These are phyloP conservation scores for Gorsachius goisagi DNA, from an alignment of 2,113 vertebrate genomes.

Conservation along the genomic window DNA sequence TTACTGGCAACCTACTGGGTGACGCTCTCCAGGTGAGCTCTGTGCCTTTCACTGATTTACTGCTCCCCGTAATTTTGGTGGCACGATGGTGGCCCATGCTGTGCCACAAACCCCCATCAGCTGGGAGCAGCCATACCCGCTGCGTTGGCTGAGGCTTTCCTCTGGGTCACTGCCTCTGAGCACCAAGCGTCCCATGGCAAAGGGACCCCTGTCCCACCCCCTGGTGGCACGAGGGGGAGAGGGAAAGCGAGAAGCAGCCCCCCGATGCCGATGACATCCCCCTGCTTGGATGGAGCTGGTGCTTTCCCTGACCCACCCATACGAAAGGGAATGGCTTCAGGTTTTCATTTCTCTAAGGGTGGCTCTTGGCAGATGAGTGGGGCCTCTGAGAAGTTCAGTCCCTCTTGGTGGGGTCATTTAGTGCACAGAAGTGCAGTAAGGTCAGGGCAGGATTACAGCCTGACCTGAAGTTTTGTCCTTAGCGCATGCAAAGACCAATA, in stretches of 20 bases:
- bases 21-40: background rate
- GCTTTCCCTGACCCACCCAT: background rate
- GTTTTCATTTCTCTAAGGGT: background rate
- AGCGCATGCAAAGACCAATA: background rate
- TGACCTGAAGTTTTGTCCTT: background rate
- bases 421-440: background rate
- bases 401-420: background rate
- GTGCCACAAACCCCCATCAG: accelerated
- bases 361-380: background rate
- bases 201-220: background rate
- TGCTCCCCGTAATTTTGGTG: accelerated
- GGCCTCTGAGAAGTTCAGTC: background rate
- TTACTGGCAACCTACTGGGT: background rate
- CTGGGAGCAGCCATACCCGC: background rate
- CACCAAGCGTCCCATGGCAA: accelerated
- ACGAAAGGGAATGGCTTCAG: background rate
- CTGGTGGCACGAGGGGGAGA: accelerated
- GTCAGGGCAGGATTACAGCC: background rate
- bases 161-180: background rate
- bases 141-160: background rate
- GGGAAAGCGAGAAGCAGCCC: background rate
- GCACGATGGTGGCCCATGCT: background rate
- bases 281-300: background rate
- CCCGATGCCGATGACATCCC: accelerated
- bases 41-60: background rate